Evolutionary conservation across 2,113 vertebrate species (phyloP).

Genomic region (Gasterosteus nipponicus): DNA sequence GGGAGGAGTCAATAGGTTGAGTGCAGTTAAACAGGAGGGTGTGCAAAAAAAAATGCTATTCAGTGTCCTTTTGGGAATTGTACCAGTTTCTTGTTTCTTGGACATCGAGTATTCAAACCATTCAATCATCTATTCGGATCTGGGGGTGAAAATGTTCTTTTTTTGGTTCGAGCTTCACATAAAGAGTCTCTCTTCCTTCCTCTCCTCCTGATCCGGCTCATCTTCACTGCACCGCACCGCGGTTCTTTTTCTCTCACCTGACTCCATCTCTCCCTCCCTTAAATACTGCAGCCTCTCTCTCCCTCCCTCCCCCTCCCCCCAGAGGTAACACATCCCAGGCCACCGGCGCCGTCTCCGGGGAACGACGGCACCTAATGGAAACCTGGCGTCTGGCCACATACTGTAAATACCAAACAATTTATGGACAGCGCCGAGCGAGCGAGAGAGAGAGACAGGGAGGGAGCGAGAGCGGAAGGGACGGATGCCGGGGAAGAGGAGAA

Average conservation of each 20-base stretch:
- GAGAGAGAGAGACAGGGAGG: slow-evolving; percentile 10
- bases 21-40: background rate
- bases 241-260: slow-evolving; percentile 38
- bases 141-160: no score
- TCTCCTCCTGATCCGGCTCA: slow-evolving; percentile 10
- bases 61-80: background rate
- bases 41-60: background rate
- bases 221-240: background rate
- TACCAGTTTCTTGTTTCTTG: no score
- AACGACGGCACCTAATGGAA: slow-evolving; percentile 76
- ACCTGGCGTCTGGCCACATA: slow-evolving; percentile 76
- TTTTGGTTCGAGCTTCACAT: background rate
- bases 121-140: no score
- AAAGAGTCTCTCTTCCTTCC: background rate
- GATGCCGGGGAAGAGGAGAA: background rate
- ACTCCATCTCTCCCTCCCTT: slow-evolving; percentile 43
- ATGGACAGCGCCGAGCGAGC: slow-evolving; percentile 55
- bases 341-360: slow-evolving; percentile 70
- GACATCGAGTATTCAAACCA: no score
- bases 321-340: slow-evolving; percentile 77
- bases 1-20: no score
- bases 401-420: slow-evolving; percentile 78
- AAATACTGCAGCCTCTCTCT: slow-evolving; percentile 18
- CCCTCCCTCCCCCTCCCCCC: slow-evolving; percentile 21
- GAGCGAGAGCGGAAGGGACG: background rate